Evolutionary conservation across 1,140 invertebrate species (phyloP), one percentile per base, ranked within the genome.

Genomic region (Heliothis virescens): DNA sequence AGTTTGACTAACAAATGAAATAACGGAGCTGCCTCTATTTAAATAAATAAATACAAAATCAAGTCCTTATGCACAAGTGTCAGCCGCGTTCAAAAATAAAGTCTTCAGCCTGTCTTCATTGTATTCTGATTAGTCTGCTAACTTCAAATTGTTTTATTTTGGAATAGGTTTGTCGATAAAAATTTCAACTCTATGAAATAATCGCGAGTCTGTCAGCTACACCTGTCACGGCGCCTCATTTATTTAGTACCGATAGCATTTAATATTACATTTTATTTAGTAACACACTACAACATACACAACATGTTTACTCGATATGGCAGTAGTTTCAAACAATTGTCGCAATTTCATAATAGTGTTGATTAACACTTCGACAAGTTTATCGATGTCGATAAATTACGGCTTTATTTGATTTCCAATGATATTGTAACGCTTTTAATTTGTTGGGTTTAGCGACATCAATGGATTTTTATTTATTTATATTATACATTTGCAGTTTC

Each of bases 1-100:
- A 48, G 63, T 67, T 48, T 16, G 63, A 67, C 63, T 67, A 67
- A 67, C 62, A 67, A 67, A 67, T 48, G 1, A 65, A 47, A 65
- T 47, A n/a, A 65, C 18, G 16, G 57, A 65, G 41, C 62, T 47
- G 62, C 34, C 62, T 4, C 34, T 65, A 65, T 1, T 18, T 65
- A 41, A 47, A 21, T 63, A 10, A 48, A 65, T 65, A 65, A 41
- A 41, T 48, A 65, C 18, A 18, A 16, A 12, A n/a, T 65, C 41
- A 16, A 55, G 15, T 55, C 52, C 52, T 16, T 55, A 55, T 9
- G 16, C 4, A 18, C 18, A 59, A 2, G 4, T n/a, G 57, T 18
- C 21, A 26, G 13, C 55, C 12, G n/a, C 16, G 10, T 5, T 18
- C 13, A 57, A 16, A 11, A 10, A 18, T 16, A 18, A 26, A 59